Evolutionary conservation across 1,140 invertebrate genomes (phyloP).

Genomic region (Caenorhabditis tropicalis): DNA sequence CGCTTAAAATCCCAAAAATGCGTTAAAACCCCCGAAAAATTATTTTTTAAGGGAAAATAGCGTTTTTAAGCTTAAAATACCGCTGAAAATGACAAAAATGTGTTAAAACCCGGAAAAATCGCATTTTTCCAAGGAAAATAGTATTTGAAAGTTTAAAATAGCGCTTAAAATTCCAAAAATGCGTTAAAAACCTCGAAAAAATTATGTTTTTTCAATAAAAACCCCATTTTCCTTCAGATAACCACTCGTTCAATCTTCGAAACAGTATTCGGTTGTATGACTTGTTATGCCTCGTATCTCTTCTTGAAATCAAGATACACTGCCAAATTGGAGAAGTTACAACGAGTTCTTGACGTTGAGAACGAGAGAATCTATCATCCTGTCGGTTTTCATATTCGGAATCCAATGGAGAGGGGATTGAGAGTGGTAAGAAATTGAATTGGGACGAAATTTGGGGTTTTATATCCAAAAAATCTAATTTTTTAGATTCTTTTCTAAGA

Average conservation of each 20-base stretch:
- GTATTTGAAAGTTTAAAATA: no score
- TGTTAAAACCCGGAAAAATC: no score
- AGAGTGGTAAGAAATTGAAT: constrained; percentile 22
- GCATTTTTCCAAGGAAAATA: no score
- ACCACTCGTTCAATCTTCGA: not conserved
- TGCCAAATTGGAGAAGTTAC: constrained; percentile 16
- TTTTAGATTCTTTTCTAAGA: no score
- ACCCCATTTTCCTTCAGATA: not conserved
- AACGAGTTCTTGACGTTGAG: constrained; percentile 29
- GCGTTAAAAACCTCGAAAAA: not conserved
- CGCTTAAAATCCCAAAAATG: not conserved
- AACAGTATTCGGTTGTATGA: constrained; percentile 38
- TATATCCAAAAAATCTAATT: no score
- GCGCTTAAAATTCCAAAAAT: not conserved
- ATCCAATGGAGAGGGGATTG: constrained; percentile 52
- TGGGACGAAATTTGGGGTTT: not conserved
- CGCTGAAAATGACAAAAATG: not conserved
- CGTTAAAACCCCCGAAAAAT: not conserved
- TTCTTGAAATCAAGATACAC: constrained; percentile 36
- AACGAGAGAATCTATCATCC: constrained; percentile 41
- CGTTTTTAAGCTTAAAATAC: no score
- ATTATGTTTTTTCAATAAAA: no score
- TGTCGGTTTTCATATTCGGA: constrained; percentile 39
- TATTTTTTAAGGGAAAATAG: no score
- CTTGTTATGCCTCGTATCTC: constrained; percentile 31